Percentiles rank a stretch among this genome's conserved stretches.
Conservation (phyloP, 2,797 vertebrate genomes). For the Antrozous pallidus region DNA sequence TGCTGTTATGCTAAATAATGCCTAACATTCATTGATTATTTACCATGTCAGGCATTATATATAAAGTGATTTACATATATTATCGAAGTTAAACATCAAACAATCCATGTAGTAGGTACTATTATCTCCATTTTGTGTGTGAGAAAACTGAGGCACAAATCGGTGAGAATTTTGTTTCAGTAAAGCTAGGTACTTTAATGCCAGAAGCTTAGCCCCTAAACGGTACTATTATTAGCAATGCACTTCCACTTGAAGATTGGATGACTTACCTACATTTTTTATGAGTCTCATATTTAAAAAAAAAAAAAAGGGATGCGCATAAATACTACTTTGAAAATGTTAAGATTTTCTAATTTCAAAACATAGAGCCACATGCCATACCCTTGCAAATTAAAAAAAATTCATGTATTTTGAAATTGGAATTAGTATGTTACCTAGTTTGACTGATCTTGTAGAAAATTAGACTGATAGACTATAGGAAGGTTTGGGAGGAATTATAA, state of each 20-base stretch:
- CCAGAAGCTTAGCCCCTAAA: background rate
- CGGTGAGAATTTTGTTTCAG: background rate
- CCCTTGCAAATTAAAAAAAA: background rate
- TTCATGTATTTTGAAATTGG: slow-evolving; percentile 15
- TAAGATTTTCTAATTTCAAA: background rate
- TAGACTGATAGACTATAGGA: background rate
- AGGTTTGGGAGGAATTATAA: background rate
- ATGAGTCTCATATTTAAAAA: background rate
- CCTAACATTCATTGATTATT: background rate
- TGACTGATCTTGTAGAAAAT: background rate
- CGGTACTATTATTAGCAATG: background rate
- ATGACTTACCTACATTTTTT: background rate
- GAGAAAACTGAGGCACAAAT: background rate
- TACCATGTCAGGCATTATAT: background rate
- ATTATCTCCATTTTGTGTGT: background rate
- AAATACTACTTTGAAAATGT: background rate
- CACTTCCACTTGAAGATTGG: background rate
- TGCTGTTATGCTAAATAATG: background rate
- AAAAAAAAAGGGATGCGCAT: background rate
- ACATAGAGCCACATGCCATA: background rate
- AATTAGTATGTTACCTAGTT: background rate
- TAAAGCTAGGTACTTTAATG: background rate
- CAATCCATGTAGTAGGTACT: background rate
- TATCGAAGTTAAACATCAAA: background rate
- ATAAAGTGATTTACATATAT: background rate